Percentiles rank a stretch among this genome's conserved stretches.
Conservation (phyloP, 2,113 vertebrate species). For the Talpa occidentalis region DNA sequence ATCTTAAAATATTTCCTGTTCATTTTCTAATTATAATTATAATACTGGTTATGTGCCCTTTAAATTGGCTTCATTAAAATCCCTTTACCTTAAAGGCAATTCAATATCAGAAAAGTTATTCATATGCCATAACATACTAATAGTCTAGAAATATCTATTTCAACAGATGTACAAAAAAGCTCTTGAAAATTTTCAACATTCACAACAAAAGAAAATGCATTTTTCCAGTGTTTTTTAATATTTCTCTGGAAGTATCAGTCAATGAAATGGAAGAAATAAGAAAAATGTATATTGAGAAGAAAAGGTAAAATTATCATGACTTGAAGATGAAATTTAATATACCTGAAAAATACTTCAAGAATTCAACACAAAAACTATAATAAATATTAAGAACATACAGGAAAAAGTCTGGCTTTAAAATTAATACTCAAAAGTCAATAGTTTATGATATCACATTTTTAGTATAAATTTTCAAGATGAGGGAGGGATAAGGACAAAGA, state of each 20-base stretch:
- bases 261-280: slow-evolving; percentile 11
- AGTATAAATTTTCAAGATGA: not conserved
- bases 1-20: slow-evolving; percentile 51
- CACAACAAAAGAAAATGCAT: not conserved
- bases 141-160: slow-evolving; percentile 2
- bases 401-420: not conserved
- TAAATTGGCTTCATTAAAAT: slow-evolving; percentile 67
- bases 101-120: slow-evolving; percentile 46
- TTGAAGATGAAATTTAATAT: not conserved
- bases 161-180: slow-evolving; percentile 1
- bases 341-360: not conserved
- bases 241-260: not conserved
- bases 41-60: not conserved
- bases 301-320: not conserved
- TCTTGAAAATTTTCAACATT: not conserved
- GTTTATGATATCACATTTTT: not conserved
- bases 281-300: not conserved
- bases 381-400: slow-evolving; percentile 20
- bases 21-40: slow-evolving; percentile 44
- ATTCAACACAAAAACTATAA: slow-evolving; percentile 17
- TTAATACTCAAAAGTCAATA: slow-evolving; percentile 38
- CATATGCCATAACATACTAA: not conserved
- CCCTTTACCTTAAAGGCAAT: slow-evolving; percentile 26
- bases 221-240: not conserved
- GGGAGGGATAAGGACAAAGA: too few species aligned